Conservation (phyloP, 2,797 vertebrate genomes). For the Podargus strigoides region DNA sequence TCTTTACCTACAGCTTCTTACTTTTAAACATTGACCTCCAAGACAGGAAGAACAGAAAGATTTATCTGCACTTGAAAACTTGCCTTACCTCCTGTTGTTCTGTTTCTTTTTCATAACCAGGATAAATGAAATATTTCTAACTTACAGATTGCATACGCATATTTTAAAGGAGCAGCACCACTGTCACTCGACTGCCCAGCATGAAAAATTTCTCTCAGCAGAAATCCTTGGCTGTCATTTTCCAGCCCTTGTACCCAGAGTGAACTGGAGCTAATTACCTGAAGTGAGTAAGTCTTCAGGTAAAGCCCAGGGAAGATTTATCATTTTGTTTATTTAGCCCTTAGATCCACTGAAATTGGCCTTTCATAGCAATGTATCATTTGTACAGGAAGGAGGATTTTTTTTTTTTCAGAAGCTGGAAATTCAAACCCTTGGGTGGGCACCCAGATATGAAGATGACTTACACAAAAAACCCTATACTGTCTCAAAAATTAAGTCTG, state of each 20-base stretch:
- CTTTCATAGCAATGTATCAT: neutral
- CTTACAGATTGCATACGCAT: neutral
- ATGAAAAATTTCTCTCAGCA: neutral
- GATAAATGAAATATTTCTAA: neutral
- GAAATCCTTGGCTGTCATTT: neutral
- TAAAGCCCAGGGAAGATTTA: neutral
- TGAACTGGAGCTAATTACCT: neutral
- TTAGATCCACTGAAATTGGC: neutral
- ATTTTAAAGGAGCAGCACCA: neutral
- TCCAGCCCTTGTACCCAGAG: neutral
- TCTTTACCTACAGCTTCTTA: constrained; percentile 15
- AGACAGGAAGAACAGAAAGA: neutral
- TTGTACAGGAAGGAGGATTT: neutral
- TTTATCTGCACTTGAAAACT: neutral
- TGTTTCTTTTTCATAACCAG: neutral
- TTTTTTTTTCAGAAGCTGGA: neutral
- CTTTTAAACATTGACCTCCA: constrained; percentile 42
- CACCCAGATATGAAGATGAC: neutral
- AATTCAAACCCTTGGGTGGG: neutral
- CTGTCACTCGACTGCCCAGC: neutral
- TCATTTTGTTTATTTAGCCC: neutral
- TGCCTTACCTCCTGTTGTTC: neutral
- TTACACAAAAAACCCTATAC: neutral
- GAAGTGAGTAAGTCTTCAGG: neutral
- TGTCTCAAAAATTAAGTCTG: neutral